phyloP scores from a whole-genome alignment of 2,797 vertebrate species.

The Danio aesculapii region DNA sequence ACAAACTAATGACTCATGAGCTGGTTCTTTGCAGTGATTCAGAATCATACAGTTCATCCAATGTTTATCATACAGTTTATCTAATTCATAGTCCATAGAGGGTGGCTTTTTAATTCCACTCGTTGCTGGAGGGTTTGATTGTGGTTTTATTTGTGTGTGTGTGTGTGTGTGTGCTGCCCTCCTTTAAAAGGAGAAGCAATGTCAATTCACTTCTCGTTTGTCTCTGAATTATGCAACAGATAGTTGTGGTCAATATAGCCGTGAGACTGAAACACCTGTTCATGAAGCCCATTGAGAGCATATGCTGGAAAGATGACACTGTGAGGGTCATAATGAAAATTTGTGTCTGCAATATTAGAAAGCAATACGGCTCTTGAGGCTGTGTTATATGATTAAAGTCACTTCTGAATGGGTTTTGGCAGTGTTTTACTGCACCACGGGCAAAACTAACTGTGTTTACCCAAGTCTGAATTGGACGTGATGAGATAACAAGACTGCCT shows the following conservation, averaged over 20 bases:
- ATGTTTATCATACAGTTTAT: too few relatives aligned
- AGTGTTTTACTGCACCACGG: neutral
- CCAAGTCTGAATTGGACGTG: neutral
- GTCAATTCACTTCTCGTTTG: neutral
- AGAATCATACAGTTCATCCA: neutral
- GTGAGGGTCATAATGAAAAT: neutral
- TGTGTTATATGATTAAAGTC: neutral
- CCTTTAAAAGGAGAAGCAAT: neutral
- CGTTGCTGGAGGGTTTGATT: conserved; percentile 26
- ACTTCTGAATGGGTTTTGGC: neutral
- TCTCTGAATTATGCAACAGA: neutral
- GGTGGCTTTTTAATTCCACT: conserved; percentile 1
- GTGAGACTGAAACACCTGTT: neutral
- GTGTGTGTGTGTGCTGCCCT: neutral
- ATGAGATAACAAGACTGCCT: neutral
- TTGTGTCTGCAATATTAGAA: neutral
- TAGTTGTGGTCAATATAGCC: neutral
- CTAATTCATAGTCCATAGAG: too few relatives aligned
- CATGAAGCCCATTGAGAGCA: neutral
- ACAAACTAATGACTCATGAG: neutral
- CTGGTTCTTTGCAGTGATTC: neutral
- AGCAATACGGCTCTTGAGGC: neutral
- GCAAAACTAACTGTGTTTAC: neutral
- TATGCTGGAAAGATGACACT: neutral
- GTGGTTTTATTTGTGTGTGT: conserved; percentile 21